phyloP scores from a whole-genome alignment of 2,888 invertebrate genomes.

The Pachydiplax longipennis region DNA sequence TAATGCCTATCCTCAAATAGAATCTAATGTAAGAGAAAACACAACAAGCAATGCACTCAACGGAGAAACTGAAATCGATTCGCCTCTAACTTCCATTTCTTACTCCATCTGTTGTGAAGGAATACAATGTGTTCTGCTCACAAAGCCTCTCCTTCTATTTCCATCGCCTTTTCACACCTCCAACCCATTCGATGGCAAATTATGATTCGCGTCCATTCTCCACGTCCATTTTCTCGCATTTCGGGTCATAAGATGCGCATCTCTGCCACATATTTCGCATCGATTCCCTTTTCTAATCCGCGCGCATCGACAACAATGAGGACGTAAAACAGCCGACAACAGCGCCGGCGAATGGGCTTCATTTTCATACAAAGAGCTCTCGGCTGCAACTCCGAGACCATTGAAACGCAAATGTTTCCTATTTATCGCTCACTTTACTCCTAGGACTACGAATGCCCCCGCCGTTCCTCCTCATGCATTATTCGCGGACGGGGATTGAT shows the following conservation, averaged over 20 bases:
- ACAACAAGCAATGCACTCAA: no score
- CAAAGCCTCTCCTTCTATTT: conserved; percentile 36
- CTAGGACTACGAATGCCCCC: no score
- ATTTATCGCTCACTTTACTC: no score
- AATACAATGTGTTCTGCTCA: background rate
- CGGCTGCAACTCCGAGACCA: no score
- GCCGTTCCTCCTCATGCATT: no score
- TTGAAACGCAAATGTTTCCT: no score
- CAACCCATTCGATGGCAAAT: background rate
- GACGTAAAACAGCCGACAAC: background rate
- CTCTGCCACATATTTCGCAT: background rate
- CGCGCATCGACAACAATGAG: background rate
- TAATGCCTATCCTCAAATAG: no score
- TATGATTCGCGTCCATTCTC: background rate
- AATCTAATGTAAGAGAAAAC: no score
- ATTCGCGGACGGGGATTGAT: no score
- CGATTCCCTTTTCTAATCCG: background rate
- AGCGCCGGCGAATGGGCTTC: background rate
- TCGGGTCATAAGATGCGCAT: background rate
- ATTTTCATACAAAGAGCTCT: background rate
- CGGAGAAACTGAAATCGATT: background rate
- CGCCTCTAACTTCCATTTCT: no score
- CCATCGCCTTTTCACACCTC: conserved; percentile 47
- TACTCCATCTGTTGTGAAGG: background rate
- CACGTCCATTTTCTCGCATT: background rate